Evolutionary conservation across 37 sponge, comb jelly and placozoan genomes (phyloP), one percentile per base, ranked within the genome.

Genomic region (Amphimedon queenslandica): DNA sequence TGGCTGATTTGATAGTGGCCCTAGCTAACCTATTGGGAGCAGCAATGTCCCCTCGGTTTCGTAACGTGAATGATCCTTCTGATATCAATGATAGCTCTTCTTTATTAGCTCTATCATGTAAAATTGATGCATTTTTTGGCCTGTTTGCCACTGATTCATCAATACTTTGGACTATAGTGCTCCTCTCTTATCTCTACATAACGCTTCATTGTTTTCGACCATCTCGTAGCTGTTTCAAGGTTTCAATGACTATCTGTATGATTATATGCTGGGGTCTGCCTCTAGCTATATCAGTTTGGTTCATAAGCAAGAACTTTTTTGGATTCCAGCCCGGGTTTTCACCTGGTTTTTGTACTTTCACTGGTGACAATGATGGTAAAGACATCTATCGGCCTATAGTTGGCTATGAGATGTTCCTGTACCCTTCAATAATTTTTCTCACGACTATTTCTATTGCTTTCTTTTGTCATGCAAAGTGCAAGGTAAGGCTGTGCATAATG

Each of bases 321-420:
- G 71, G 71, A 41, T 70, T 60, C 21, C 24, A 60, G 61, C 61
- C 61, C 5, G 61, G 61, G 5, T 60, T n/a, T n/a, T 60, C 61
- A 25, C 61, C 61, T 25, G 27, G 27, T 6, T 60, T 60, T 25
- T 60, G 61, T 25, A 25, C 61, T 6, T n/a, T 60, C 5, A 25
- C 21, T 25, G 51, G 51, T 18, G 21, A 11, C 5, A 60, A 25
- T n/a, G 27, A 60, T 60, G 27, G 28, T n/a, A n/a, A 13, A n/a
- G 40, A 86, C 32, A 2, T 67, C 2, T 77, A 77, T 29, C 37
- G 23, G 0, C 29, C 36, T 4, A 29, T 75, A 6, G 32, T 88
- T 64, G 89, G 76, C 0, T 78, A 79, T 36, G 89, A 88, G 47
- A 5, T 88, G 42, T 88, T 84, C 84, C 68, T 88, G 38, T 88